Evolutionary conservation across 2,113 vertebrate species (phyloP).

Genomic region (Syngnathus scovelli): DNA sequence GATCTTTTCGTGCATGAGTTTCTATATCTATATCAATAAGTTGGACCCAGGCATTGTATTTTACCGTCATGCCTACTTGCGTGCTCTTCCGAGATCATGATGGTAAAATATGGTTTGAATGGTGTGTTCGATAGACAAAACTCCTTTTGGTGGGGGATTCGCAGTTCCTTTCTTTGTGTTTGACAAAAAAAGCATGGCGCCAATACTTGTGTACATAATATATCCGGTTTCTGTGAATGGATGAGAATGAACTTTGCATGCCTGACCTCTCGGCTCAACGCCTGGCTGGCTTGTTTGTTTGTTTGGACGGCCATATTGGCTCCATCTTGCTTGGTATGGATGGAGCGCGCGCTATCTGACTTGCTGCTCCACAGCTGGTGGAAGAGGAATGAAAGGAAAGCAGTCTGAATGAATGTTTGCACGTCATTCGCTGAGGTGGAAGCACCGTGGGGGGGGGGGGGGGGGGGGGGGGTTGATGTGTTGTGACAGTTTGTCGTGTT

Average conservation of each 20-base stretch:
- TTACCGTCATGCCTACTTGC: conserved; percentile 17
- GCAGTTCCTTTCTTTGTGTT: conserved; percentile 37
- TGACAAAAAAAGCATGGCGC: conserved; percentile 47
- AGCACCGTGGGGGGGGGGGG: neutral
- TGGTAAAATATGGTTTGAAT: conserved; percentile 42
- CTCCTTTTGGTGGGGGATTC: conserved; percentile 21
- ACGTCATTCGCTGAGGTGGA: conserved; percentile 4
- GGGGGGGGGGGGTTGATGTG: neutral
- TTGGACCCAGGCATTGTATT: conserved; percentile 34
- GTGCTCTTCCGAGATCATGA: neutral
- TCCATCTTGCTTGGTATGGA: conserved; percentile 5
- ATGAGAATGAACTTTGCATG: conserved; percentile 17
- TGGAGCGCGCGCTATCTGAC: conserved; percentile 9
- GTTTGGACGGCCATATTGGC: conserved; percentile 16
- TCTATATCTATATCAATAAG: conserved; percentile 39
- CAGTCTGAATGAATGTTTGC: neutral
- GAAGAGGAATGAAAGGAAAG: neutral
- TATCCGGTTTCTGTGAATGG: conserved; percentile 4
- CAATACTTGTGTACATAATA: conserved; percentile 40
- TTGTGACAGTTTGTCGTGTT: neutral
- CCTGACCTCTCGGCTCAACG: conserved; percentile 11
- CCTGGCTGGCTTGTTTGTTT: conserved; percentile 16
- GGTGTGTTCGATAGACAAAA: conserved; percentile 30
- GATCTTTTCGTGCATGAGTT: conserved; percentile 60
- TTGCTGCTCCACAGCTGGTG: conserved; percentile 4